Evolutionary conservation across 2,113 vertebrate species (phyloP).

Genomic region (Elephantulus edwardii): DNA sequence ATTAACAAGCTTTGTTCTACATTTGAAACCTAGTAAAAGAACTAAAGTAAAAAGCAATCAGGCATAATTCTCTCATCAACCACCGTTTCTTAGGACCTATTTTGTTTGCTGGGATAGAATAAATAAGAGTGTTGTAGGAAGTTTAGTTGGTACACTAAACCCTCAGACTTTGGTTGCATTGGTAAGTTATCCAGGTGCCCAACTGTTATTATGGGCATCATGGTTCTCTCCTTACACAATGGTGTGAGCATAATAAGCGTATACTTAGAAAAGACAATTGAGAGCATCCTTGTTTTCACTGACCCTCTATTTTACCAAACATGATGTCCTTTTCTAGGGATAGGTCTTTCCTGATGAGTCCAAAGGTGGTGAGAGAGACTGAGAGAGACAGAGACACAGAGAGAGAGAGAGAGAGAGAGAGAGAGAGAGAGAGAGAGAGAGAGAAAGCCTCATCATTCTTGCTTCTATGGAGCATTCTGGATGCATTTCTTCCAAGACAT

Average conservation of each 20-base stretch:
- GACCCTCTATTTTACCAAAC: background rate
- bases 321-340: background rate
- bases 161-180: background rate
- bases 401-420: too few relatives aligned
- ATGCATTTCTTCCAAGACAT: background rate
- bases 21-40: constrained; percentile 2
- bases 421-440: too few relatives aligned
- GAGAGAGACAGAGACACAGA: too few relatives aligned
- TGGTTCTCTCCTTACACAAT: background rate
- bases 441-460: background rate
- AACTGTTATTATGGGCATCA: background rate
- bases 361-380: too few relatives aligned
- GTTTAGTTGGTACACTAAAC: background rate
- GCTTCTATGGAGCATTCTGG: background rate
- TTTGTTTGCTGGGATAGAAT: background rate
- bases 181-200: background rate
- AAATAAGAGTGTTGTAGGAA: background rate
- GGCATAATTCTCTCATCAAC: background rate
- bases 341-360: background rate
- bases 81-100: background rate
- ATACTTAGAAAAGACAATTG: too few relatives aligned
- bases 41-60: background rate
- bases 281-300: background rate
- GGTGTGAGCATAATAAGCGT: too few relatives aligned
- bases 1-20: background rate